These are phyloP conservation scores for Empidonax alnorum DNA, from an alignment of 2,113 vertebrate genomes.

Conservation along the genomic window DNA sequence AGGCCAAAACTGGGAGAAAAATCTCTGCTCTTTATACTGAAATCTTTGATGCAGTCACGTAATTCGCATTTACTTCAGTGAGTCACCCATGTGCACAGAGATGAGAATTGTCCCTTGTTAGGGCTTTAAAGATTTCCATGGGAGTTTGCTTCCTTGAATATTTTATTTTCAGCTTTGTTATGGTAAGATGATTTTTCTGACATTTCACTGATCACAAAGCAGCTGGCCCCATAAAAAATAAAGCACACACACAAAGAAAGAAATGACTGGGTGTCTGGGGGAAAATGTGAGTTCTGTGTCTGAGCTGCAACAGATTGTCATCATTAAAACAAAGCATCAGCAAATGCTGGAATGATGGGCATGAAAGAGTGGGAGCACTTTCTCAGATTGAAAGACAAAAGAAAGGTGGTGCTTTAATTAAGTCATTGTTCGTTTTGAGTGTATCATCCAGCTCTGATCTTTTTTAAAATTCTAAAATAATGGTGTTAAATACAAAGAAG, in stretches of 20 bases:
- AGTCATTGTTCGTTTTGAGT: not conserved
- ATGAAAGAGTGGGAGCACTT: not conserved
- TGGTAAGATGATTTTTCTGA: constrained; percentile 69
- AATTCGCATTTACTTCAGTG: constrained; percentile 47
- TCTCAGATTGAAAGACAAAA: constrained; percentile 15
- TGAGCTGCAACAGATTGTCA: constrained; percentile 54
- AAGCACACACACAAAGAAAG: constrained; percentile 56
- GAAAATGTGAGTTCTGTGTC: constrained; percentile 54
- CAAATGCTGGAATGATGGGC: constrained; percentile 19
- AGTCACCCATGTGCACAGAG: constrained; percentile 41
- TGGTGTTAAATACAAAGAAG: not conserved
- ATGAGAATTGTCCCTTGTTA: constrained; percentile 61
- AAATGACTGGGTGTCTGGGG: constrained; percentile 58
- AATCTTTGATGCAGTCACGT: constrained; percentile 32
- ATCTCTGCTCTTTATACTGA: not conserved
- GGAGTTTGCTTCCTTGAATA: constrained; percentile 71
- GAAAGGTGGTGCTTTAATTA: constrained; percentile 47
- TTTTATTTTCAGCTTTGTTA: constrained; percentile 70
- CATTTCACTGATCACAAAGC: constrained; percentile 73
- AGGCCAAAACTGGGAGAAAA: not conserved
- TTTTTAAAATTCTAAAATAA: not conserved
- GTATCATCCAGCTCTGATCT: not conserved
- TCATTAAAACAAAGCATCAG: constrained; percentile 52
- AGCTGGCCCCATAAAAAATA: constrained; percentile 73
- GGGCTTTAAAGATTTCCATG: constrained; percentile 58